Evolutionary conservation across 92 coral and sea anemone genomes (phyloP).

Genomic region (Actinernus sp.): DNA sequence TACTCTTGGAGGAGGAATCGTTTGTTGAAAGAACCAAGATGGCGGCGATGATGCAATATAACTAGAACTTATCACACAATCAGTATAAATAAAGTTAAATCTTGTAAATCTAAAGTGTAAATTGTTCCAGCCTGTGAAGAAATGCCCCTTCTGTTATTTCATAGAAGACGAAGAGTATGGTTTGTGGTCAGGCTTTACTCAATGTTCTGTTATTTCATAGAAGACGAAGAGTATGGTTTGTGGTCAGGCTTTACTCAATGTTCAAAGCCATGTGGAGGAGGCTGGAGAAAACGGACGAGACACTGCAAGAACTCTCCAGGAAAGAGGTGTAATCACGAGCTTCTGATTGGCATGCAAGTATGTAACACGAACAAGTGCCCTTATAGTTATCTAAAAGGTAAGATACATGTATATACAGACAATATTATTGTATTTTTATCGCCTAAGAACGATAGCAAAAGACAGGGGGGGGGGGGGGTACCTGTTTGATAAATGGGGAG

Average conservation of each 20-base stretch:
- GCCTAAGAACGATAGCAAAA: no score
- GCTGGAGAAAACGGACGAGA: slow-evolving; percentile 59
- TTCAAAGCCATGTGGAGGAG: slow-evolving; percentile 72
- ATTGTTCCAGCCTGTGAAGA: no score
- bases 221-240: slow-evolving; percentile 14
- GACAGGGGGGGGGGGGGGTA: no score
- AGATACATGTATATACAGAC: slow-evolving; percentile 18
- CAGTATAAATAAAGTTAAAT: no score
- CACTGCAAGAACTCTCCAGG: slow-evolving; percentile 35
- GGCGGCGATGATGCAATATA: no score
- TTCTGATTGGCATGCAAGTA: slow-evolving; percentile 45
- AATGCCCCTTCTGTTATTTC: no score
- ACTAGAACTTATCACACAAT: neutral
- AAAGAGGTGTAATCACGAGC: slow-evolving; percentile 34
- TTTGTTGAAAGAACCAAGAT: no score
- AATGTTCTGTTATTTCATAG: slow-evolving; percentile 41
- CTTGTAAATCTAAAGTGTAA: no score
- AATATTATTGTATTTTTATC: no score
- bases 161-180: slow-evolving; percentile 27
- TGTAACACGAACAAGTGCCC: slow-evolving; percentile 57
- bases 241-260: slow-evolving; percentile 51
- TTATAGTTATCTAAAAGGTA: slow-evolving; percentile 19
- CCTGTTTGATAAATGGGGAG: no score
- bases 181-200: slow-evolving; percentile 31
- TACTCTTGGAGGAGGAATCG: no score